Evolutionary conservation across 2,113 vertebrate species (phyloP), one percentile per base, ranked within the genome.

Genomic region (Protomyctophum bolini): DNA sequence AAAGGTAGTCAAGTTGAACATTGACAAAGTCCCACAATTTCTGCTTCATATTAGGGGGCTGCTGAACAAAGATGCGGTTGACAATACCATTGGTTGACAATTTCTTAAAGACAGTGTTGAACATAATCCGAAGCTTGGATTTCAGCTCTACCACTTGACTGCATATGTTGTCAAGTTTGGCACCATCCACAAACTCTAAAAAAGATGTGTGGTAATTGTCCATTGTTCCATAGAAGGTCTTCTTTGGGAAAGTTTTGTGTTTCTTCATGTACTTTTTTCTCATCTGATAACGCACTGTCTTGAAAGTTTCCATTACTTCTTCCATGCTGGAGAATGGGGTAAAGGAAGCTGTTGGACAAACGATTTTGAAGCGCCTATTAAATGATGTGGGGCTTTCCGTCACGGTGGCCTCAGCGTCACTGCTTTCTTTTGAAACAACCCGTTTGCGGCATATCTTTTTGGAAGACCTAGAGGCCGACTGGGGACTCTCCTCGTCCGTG

Each of bases 201-300:
- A 98, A 97, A 69, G 94, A 97, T 58, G 93, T 89, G 66, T 94
- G 91, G 72, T 95, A 95, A 73, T 96, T 96, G 49, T 97, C 96
- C 87, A 98, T 94, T 78, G 98, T 93, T 45, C 94, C 94, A 74
- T 94, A 93, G 89, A 98, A 99, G 33, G 94, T 95, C 75, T 94
- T 93, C 75, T 92, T 90, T 66, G 96, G 94, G 85, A 99, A 97
- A 6, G 89, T 96, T 57, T 97, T 93, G 79, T 97, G 96, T 81
- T 98, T 96, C 81, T 98, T 98, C 97, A 98, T 98, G 9, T 98
- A 99, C 86, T 92, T 98, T 81, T 94, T 96, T 45, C 97, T 93
- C 79, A 97, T 91, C 80, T 96, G 93, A 5, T 92, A 85, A 14
- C 96, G 94, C 84, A 98, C 90, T 48, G 87, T 84, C 83, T 86